phyloP scores from a whole-genome alignment of 2,113 vertebrate genomes.

The Atractosteus spatula region DNA sequence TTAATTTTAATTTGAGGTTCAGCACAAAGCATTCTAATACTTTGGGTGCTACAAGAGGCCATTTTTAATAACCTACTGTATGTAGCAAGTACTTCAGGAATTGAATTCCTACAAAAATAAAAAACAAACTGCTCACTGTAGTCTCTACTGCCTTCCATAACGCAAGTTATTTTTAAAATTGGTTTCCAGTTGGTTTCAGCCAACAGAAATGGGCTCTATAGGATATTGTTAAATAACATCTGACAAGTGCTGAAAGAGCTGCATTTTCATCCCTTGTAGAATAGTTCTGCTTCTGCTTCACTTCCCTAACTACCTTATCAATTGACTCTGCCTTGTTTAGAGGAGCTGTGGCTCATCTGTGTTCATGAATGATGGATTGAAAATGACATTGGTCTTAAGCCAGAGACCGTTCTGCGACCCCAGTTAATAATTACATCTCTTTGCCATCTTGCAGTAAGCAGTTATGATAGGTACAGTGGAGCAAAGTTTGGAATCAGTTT shows the following conservation, averaged over 20 bases:
- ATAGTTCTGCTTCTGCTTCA: slow-evolving; percentile 61
- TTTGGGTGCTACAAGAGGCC: neutral
- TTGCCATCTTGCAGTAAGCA: slow-evolving; percentile 41
- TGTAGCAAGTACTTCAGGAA: neutral
- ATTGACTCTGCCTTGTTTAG: slow-evolving; percentile 51
- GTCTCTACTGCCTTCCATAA: neutral
- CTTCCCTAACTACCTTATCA: slow-evolving; percentile 62
- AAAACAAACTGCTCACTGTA: neutral
- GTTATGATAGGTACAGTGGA: slow-evolving; percentile 15
- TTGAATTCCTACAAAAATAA: neutral
- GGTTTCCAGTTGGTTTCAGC: slow-evolving; percentile 37
- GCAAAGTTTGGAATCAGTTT: slow-evolving; percentile 31
- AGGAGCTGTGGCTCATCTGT: slow-evolving; percentile 44
- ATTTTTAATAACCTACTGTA: neutral
- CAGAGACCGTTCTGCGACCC: slow-evolving; percentile 36
- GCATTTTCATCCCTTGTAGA: slow-evolving; percentile 46
- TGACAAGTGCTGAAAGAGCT: slow-evolving; percentile 47
- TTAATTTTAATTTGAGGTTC: no score
- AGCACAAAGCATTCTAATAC: no score
- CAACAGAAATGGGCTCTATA: slow-evolving; percentile 26
- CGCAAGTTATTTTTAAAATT: slow-evolving; percentile 26
- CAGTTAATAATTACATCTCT: slow-evolving; percentile 53
- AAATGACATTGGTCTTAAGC: slow-evolving; percentile 47
- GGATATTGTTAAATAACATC: slow-evolving; percentile 14
- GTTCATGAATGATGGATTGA: slow-evolving; percentile 42